Evolutionary conservation across 2,113 vertebrate genomes (phyloP).

Genomic region (Nesogale talazaci): DNA sequence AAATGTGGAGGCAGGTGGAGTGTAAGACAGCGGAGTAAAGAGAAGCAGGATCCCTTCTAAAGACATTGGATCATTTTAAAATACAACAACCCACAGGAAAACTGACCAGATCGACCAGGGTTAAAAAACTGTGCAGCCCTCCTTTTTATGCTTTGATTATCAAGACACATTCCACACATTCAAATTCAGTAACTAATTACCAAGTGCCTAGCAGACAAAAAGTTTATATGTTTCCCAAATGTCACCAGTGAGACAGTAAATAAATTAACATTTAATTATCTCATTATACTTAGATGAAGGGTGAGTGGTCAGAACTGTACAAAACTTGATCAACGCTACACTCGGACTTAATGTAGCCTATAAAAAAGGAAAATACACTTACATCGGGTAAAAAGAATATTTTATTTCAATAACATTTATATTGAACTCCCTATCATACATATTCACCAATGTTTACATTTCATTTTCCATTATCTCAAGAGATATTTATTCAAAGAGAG

Average conservation of each 20-base stretch:
- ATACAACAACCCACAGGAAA: no score
- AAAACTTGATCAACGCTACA: background rate
- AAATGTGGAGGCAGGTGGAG: no score
- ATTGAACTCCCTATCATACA: constrained; percentile 14
- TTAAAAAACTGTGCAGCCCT: background rate
- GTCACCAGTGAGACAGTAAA: background rate
- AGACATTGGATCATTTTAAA: no score
- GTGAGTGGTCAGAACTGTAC: constrained; percentile 47
- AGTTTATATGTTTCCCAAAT: background rate
- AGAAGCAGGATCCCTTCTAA: no score
- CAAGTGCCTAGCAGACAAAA: background rate
- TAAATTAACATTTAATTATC: background rate
- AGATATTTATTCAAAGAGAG: background rate
- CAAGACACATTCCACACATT: background rate
- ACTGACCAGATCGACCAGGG: background rate
- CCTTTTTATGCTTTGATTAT: background rate
- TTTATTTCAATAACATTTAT: constrained; percentile 70
- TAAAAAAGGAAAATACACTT: background rate
- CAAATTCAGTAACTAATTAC: background rate
- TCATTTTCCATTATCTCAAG: constrained; percentile 10
- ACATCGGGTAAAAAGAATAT: constrained; percentile 48
- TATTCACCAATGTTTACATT: constrained; percentile 28
- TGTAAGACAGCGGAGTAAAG: no score
- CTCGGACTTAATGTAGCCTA: background rate
- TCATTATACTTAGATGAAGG: constrained; percentile 58